Base-by-base conservation (phyloP, 2,113 vertebrate species). In the Anser cygnoides region DNA sequence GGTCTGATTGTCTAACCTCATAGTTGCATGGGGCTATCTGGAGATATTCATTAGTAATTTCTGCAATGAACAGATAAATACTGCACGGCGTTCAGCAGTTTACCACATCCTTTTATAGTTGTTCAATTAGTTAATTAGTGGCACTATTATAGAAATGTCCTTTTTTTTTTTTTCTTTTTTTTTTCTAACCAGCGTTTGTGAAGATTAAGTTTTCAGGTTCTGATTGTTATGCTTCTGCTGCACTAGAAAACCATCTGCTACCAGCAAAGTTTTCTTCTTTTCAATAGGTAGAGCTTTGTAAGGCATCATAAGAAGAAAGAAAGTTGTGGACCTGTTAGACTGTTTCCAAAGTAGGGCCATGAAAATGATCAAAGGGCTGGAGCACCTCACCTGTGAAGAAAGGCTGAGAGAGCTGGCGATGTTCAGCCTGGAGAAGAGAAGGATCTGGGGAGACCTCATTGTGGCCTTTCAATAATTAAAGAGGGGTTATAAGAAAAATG, bases 121-220 rank as follows among this genome's bases (percentile, higher is more conserved):
- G 65, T 52, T 73, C 65, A 75, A 25, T 84, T 92, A 85, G 61
- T 87, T 96, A 88, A 92, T 86, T 90, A 72, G 61, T 75, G 59
- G 17, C 77, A 82, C 35, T 28, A 16, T 92, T 90, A 93, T 86
- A 90, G 29, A 77, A 93, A 58, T 54, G 33, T 68, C 33, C 33
- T 46, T 46, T 46, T 46, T 46, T 46, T 46, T 46, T 44, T 18
- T 44, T 44, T 44, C n/a, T 44, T 11, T 50, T 87, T 78, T 87
- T 44, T 87, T 91, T 93, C 58, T 82, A 89, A 81, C 70, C 11
- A 49, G 44, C 5, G 10, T 90, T 84, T 92, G 55, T 63, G 68
- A 86, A 80, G 72, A 67, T 12, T 75, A 66, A 66, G 61, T 91
- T 96, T 92, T 75, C 49, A 76, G 28, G 9, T 88, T 87, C 52